These are phyloP conservation scores for Clusia tigrina DNA, from an alignment of 2,888 invertebrate genomes.

Conservation along the genomic window DNA sequence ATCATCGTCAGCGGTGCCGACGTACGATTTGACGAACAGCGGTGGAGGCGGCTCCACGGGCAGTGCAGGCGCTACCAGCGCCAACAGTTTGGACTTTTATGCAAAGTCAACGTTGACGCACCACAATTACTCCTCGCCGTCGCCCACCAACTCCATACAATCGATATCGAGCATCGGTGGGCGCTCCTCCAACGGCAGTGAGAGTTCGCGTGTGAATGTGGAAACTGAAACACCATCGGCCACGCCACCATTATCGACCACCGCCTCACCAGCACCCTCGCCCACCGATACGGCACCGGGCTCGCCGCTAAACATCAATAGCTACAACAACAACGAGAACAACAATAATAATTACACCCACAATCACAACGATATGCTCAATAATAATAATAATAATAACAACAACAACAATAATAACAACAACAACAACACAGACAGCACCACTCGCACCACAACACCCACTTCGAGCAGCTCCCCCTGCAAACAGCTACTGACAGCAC, in stretches of 20 bases:
- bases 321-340: conserved; percentile 26
- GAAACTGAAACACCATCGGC: conserved; percentile 62
- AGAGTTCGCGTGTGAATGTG: conserved; percentile 62
- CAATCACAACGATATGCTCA: neutral
- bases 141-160: conserved; percentile 62
- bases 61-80: conserved; percentile 38
- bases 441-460: conserved; percentile 38
- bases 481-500: conserved; percentile 27
- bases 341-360: neutral
- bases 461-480: conserved; percentile 35
- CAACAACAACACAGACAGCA: conserved; percentile 35
- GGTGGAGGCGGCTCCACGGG: conserved; percentile 41
- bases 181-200: conserved; percentile 58
- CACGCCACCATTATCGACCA: conserved; percentile 55
- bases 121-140: conserved; percentile 58
- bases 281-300: conserved; percentile 37
- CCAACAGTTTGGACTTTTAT: conserved; percentile 42
- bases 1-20: conserved; percentile 41
- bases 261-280: conserved; percentile 52
- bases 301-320: conserved; percentile 17
- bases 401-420: neutral
- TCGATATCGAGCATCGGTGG: conserved; percentile 63
- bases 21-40: conserved; percentile 45
- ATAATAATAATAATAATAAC: neutral
- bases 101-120: conserved; percentile 36